Conservation (phyloP, 2,888 invertebrate genomes). For the Caenorhabditis angaria region DNA sequence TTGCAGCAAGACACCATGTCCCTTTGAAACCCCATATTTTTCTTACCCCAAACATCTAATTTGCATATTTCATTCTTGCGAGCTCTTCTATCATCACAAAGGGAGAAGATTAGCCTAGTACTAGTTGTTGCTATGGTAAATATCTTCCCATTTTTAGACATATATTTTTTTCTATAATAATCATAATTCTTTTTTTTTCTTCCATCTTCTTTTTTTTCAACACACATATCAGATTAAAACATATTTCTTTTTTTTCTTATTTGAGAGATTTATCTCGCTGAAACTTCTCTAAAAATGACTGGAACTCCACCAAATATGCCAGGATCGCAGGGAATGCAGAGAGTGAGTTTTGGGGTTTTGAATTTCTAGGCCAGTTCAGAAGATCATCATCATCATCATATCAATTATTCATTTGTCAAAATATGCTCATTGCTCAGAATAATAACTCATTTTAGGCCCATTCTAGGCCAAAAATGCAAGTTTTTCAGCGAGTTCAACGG, state of each 20-base stretch:
- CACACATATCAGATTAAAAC: slow-evolving; percentile 15
- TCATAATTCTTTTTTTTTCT: no score
- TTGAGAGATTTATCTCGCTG: no score
- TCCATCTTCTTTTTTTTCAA: no score
- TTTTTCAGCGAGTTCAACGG: slow-evolving; percentile 21
- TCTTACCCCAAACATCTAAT: not conserved
- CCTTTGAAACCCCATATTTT: slow-evolving; percentile 13
- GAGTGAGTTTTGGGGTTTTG: not conserved
- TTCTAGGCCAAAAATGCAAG: no score
- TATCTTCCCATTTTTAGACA: not conserved
- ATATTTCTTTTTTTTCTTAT: slow-evolving; percentile 18
- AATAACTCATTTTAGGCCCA: not conserved
- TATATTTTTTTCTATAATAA: no score
- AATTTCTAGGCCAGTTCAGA: no score
- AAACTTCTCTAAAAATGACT: slow-evolving; percentile 8
- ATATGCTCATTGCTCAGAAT: not conserved
- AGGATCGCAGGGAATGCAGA: slow-evolving; percentile 3
- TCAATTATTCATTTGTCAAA: not conserved
- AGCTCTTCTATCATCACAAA: slow-evolving; percentile 1
- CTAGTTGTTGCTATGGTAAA: not conserved
- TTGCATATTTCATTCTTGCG: not conserved
- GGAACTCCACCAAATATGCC: slow-evolving; percentile 51
- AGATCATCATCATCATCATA: no score
- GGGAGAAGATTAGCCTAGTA: not conserved
- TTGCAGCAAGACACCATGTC: slow-evolving; percentile 6